Conservation (phyloP, 2,797 vertebrate species). For the Channallabes apus region DNA sequence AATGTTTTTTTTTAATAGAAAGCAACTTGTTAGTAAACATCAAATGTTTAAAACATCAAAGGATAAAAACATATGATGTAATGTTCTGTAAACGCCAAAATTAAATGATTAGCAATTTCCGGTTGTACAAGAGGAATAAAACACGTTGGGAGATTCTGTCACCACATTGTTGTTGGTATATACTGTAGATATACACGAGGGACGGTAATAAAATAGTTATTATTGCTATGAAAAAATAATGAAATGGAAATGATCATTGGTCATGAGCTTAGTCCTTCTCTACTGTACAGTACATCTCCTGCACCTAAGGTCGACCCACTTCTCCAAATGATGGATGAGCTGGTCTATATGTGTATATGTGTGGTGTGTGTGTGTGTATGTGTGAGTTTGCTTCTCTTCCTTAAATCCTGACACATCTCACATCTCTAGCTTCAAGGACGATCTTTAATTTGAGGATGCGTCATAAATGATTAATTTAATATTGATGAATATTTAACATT, state of each 20-base stretch:
- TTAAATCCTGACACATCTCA: slow-evolving; percentile 44
- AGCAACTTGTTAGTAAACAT: too few species aligned
- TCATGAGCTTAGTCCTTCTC: too few species aligned
- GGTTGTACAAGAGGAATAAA: neutral
- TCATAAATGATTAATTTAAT: slow-evolving; percentile 79
- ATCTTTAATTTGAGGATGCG: slow-evolving; percentile 77
- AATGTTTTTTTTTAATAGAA: too few species aligned
- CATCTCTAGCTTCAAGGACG: slow-evolving; percentile 74
- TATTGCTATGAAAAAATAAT: too few species aligned
- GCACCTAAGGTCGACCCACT: too few species aligned
- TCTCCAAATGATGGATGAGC: too few species aligned
- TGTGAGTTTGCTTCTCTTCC: neutral
- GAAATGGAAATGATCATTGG: too few species aligned
- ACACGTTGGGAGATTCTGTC: neutral
- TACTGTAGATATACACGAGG: too few species aligned
- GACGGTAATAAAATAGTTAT: too few species aligned
- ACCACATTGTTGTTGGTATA: neutral
- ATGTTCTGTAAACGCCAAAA: too few species aligned
- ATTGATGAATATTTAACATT: slow-evolving; percentile 81
- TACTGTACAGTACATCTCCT: too few species aligned
- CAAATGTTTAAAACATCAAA: neutral
- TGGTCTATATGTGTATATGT: neutral
- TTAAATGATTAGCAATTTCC: neutral
- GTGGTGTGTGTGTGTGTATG: neutral
- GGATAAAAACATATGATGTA: neutral